A percentile compares a stretch with the other conserved stretches of the same genome.
Evolutionary conservation across 2,113 vertebrate species (phyloP).

Genomic region (Ageneiosus marmoratus): DNA sequence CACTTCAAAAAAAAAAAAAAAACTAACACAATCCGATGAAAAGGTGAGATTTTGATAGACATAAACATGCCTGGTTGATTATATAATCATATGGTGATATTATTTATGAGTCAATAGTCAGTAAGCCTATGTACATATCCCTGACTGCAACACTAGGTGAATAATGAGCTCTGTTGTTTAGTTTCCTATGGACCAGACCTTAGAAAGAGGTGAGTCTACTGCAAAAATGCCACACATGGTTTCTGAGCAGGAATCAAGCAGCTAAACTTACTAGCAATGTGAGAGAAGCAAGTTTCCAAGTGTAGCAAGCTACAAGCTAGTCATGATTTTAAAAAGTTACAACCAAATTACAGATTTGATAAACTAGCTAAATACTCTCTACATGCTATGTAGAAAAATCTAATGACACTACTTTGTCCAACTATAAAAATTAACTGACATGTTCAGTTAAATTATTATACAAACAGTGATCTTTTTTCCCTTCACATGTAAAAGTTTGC

Average conservation of each 20-base stretch:
- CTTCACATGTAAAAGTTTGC: neutral
- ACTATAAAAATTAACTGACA: neutral
- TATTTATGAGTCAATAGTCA: slow-evolving; percentile 38
- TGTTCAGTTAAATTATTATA: neutral
- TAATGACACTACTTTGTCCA: neutral
- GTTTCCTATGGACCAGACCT: slow-evolving; percentile 18
- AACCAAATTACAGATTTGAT: neutral
- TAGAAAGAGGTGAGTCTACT: neutral
- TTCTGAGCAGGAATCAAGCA: neutral
- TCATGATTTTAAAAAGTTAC: neutral
- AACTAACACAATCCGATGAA: slow-evolving; percentile 6
- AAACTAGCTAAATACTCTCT: neutral
- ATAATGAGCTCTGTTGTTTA: slow-evolving; percentile 7
- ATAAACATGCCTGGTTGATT: slow-evolving; percentile 20
- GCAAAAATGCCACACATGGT: neutral
- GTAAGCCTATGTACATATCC: slow-evolving; percentile 27
- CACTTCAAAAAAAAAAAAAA: too few relatives aligned
- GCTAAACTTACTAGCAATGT: neutral
- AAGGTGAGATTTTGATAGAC: slow-evolving; percentile 1
- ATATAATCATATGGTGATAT: slow-evolving; percentile 45
- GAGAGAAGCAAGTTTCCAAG: neutral
- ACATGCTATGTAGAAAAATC: too few relatives aligned
- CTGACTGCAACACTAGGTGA: slow-evolving; percentile 10
- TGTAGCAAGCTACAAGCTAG: neutral
- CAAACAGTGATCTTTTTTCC: neutral